A percentile compares a stretch with the other conserved stretches of the same genome.
Conservation (phyloP, 2,797 vertebrate genomes). For the Poecilia wingei region DNA sequence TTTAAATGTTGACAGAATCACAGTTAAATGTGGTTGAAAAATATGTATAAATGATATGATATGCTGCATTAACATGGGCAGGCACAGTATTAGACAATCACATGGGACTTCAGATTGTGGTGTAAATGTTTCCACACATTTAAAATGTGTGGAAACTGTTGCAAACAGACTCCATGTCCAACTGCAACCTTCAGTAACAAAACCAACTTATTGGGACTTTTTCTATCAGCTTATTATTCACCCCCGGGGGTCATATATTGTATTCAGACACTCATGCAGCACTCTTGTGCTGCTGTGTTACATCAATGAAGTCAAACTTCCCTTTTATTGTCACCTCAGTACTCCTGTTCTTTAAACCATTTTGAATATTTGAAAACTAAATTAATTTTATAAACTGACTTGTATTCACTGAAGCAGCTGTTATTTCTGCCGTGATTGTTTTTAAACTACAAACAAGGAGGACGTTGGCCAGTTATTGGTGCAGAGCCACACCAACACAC, state of each 20-base stretch:
- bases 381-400: background rate
- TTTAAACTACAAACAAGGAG: background rate
- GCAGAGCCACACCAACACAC: background rate
- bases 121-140: too few relatives aligned
- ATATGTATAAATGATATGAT: background rate
- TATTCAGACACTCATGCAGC: background rate
- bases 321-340: background rate
- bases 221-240: background rate
- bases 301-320: background rate
- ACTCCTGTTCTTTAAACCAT: background rate
- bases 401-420: background rate
- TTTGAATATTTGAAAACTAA: background rate
- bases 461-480: background rate
- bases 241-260: background rate
- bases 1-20: background rate
- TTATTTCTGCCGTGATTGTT: background rate
- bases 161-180: background rate
- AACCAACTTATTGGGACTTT: background rate
- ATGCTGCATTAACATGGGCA: background rate
- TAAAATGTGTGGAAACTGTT: too few relatives aligned
- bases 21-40: background rate
- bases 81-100: background rate
- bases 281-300: background rate
- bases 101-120: background rate
- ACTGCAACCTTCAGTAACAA: background rate